Evolutionary conservation across 2,113 vertebrate species (phyloP).

Genomic region (Silurus glanis): DNA sequence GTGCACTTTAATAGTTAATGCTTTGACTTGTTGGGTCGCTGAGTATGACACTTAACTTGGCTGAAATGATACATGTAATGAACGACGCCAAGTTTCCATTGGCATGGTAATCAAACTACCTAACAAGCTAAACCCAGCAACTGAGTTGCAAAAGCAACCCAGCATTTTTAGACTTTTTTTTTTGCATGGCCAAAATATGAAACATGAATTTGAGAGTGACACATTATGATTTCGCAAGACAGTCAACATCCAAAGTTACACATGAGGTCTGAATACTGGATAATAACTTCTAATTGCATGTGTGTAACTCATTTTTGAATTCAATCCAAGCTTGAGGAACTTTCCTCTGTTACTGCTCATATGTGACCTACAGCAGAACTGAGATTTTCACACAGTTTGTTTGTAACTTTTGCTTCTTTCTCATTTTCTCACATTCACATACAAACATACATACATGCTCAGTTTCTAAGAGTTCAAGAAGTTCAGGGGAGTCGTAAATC

Average conservation of each 20-base stretch:
- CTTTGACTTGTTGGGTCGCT: not conserved
- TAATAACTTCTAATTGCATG: not conserved
- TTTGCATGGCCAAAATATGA: not conserved
- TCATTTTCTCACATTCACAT: constrained; percentile 21
- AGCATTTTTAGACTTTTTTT: not conserved
- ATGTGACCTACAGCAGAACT: not conserved
- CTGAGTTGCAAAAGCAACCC: not conserved
- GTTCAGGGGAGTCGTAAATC: constrained; percentile 31
- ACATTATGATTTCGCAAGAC: not conserved
- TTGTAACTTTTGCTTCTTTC: not conserved
- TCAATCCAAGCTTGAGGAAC: not conserved
- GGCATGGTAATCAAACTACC: not conserved
- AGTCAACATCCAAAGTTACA: not conserved
- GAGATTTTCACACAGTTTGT: constrained; percentile 17
- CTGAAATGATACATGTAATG: not conserved
- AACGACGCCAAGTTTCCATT: not conserved
- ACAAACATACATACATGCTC: constrained; percentile 1
- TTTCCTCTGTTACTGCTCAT: not conserved
- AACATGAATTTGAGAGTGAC: not conserved
- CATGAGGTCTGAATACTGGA: not conserved
- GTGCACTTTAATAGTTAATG: not conserved
- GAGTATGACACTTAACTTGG: not conserved
- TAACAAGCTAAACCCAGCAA: not conserved
- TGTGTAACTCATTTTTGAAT: not conserved
- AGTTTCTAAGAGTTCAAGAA: constrained; percentile 8